These are phyloP conservation scores for Leguminivora glycinivorella DNA, from an alignment of 1,140 invertebrate genomes.

Conservation along the genomic window DNA sequence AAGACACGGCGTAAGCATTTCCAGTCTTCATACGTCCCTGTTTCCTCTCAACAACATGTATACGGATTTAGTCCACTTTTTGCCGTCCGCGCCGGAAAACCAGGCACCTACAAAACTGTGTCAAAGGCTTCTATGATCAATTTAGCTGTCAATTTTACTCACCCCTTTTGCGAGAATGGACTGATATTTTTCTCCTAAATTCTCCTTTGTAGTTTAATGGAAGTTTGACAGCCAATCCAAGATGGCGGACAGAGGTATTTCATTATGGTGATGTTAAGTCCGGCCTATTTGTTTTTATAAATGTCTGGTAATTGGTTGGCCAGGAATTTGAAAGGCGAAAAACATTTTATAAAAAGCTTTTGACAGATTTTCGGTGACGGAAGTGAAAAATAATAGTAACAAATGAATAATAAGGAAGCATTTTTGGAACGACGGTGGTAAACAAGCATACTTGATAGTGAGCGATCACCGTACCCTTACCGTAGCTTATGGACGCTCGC, in stretches of 20 bases:
- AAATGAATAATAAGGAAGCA: too few species aligned
- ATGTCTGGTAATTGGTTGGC: too few species aligned
- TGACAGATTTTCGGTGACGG: too few species aligned
- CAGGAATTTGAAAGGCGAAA: too few species aligned
- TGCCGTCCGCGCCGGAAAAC: not conserved
- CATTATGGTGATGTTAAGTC: not conserved
- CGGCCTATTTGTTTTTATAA: not conserved
- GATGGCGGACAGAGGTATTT: slow-evolving; percentile 3
- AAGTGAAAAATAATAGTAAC: too few species aligned
- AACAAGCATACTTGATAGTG: too few species aligned
- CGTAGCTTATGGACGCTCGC: too few species aligned
- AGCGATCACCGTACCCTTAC: too few species aligned
- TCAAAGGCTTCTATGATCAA: slow-evolving; percentile 26
- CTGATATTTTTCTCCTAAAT: slow-evolving; percentile 8
- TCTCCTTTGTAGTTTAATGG: not conserved
- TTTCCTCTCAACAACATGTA: not conserved
- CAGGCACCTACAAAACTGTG: slow-evolving; percentile 11
- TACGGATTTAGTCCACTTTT: not conserved
- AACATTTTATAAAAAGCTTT: too few species aligned
- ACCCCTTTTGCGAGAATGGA: slow-evolving; percentile 1
- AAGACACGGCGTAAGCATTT: not conserved
- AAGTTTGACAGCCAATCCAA: not conserved
- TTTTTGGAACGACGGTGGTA: too few species aligned
- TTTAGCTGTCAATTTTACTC: slow-evolving; percentile 22
- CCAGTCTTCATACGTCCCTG: not conserved